A percentile compares a stretch with the other conserved stretches of the same genome.
phyloP scores from a whole-genome alignment of 53 echinoderm and acorn worm species.

The Echinometra lucunter region DNA sequence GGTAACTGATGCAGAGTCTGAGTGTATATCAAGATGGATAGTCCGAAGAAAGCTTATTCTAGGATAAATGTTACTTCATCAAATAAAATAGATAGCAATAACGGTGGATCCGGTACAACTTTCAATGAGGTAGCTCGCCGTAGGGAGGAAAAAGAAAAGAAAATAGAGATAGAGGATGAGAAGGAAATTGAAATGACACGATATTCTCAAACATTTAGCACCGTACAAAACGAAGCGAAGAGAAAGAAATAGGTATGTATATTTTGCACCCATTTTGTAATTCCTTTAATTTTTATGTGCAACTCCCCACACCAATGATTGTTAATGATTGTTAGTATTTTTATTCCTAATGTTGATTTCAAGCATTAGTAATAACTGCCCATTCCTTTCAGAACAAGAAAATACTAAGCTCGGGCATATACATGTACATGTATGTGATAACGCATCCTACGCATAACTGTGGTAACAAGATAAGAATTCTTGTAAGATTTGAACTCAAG shows the following conservation, averaged over 20 bases:
- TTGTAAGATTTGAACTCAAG: background rate
- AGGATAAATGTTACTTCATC: background rate
- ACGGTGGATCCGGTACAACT: background rate
- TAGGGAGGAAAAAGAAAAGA: background rate
- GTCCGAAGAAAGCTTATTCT: background rate
- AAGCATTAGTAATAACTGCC: background rate
- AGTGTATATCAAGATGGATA: background rate
- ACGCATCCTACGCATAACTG: background rate
- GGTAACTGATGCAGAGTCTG: background rate
- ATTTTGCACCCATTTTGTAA: background rate
- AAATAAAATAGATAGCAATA: background rate
- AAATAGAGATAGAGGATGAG: too few species aligned
- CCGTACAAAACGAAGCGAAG: background rate
- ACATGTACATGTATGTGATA: background rate
- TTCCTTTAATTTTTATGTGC: background rate
- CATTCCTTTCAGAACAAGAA: background rate
- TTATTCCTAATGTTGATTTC: background rate
- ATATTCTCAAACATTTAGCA: background rate
- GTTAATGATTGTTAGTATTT: too few species aligned
- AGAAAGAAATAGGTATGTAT: background rate
- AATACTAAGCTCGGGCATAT: too few species aligned
- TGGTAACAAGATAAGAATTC: background rate
- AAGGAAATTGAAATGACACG: background rate
- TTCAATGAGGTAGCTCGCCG: background rate
- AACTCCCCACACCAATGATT: too few species aligned